Conservation (phyloP, 2,888 invertebrate species). For the Heliothis peltigera region DNA sequence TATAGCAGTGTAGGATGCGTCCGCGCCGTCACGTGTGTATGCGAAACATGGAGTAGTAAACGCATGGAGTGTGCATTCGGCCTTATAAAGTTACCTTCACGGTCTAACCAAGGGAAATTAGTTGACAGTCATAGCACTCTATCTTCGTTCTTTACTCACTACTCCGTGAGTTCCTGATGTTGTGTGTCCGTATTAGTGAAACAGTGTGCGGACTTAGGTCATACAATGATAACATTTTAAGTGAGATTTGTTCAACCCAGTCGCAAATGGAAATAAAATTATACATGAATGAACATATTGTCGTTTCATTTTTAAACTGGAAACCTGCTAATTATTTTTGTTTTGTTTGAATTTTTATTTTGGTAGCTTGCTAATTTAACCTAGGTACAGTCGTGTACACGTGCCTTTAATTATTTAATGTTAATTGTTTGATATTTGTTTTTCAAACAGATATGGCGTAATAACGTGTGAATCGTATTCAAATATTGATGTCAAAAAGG, state of each 20-base stretch:
- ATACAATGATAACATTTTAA: conserved; percentile 72
- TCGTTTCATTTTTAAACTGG: conserved; percentile 71
- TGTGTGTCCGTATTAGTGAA: conserved; percentile 71
- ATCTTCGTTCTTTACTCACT: conserved; percentile 27
- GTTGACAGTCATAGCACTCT: not conserved
- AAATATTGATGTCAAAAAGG: too few species aligned
- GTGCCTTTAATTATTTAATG: too few species aligned
- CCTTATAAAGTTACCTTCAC: not conserved
- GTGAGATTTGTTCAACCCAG: conserved; percentile 83
- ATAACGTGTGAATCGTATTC: too few species aligned
- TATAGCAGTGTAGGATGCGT: conserved; percentile 29
- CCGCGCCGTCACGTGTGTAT: conserved; percentile 48
- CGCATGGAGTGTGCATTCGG: conserved; percentile 8
- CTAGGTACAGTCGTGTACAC: too few species aligned
- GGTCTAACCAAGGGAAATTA: not conserved
- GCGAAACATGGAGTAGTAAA: conserved; percentile 40
- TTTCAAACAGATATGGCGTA: too few species aligned
- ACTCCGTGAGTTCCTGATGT: conserved; percentile 23
- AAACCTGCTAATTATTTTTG: too few species aligned
- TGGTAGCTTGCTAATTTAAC: too few species aligned
- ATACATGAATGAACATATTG: conserved; percentile 73
- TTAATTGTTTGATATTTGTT: too few species aligned
- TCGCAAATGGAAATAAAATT: conserved; percentile 85
- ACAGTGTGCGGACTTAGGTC: conserved; percentile 66
- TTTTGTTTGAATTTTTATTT: too few species aligned